Evolutionary conservation across 2,888 invertebrate genomes (phyloP).

Genomic region (Endotricha flammealis): DNA sequence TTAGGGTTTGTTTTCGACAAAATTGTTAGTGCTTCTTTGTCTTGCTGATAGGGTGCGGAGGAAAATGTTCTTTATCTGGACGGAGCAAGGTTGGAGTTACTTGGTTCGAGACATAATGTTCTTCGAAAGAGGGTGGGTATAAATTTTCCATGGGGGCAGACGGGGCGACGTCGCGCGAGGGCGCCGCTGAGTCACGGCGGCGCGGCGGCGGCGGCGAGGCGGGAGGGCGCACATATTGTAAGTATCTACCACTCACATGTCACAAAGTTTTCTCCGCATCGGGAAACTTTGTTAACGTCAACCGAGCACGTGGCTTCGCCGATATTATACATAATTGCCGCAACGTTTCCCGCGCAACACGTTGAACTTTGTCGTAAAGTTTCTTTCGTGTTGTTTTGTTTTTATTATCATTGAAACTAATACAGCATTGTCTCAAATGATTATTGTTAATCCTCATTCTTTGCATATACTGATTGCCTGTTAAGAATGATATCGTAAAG

Average conservation of each 20-base stretch:
- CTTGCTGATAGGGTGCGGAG: constrained; percentile 35
- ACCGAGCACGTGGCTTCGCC: constrained; percentile 74
- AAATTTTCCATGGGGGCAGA: constrained; percentile 77
- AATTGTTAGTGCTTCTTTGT: constrained; percentile 71
- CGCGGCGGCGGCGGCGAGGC: constrained; percentile 37
- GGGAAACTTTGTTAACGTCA: constrained; percentile 77
- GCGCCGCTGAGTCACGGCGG: constrained; percentile 74
- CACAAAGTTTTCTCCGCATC: constrained; percentile 77
- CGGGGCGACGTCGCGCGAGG: constrained; percentile 76
- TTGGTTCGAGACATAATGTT: constrained; percentile 48
- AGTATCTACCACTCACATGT: constrained; percentile 76
- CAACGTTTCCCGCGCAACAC: constrained; percentile 41
- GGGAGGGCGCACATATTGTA: constrained; percentile 63
- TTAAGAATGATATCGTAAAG: too few relatives aligned
- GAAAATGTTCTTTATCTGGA: constrained; percentile 44
- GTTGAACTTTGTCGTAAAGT: constrained; percentile 12
- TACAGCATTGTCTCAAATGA: neutral
- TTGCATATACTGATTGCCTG: too few relatives aligned
- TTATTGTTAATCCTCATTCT: too few relatives aligned
- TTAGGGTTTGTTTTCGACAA: constrained; percentile 74
- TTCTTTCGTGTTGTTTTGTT: constrained; percentile 4
- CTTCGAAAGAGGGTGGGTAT: constrained; percentile 74
- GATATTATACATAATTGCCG: constrained; percentile 63
- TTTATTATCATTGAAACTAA: neutral
- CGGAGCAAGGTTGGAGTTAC: constrained; percentile 45